phyloP scores from a whole-genome alignment of 2,888 invertebrate genomes.

The Augochlorella aurata region DNA sequence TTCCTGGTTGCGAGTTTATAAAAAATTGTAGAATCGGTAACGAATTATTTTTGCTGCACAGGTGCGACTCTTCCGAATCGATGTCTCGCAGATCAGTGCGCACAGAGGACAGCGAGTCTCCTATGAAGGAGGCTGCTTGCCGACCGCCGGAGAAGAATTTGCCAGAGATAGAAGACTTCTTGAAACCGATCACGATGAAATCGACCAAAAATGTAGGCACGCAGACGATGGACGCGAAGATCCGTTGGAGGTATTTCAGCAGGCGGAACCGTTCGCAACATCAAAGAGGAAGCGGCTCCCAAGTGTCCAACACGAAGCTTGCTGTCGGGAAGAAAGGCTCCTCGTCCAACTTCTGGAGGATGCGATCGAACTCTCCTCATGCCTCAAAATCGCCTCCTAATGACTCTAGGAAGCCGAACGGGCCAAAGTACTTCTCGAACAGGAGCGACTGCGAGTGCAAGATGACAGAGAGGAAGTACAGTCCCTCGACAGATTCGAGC shows the following conservation, averaged over 20 bases:
- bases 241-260: neutral
- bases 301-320: neutral
- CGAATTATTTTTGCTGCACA: neutral
- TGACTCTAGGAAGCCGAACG: neutral
- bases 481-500: neutral
- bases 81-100: neutral
- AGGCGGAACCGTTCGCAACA: neutral
- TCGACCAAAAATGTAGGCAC: neutral
- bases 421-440: neutral
- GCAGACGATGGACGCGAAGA: neutral
- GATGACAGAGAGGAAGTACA: neutral
- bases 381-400: neutral
- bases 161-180: too few relatives aligned
- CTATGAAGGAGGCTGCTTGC: neutral
- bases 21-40: too few relatives aligned
- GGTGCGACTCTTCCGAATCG: neutral
- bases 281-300: neutral
- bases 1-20: too few relatives aligned
- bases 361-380: neutral
- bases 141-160: neutral
- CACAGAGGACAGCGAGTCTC: neutral
- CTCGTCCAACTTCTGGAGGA: neutral
- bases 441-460: slow-evolving; percentile 21
- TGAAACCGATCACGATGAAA: fast-evolving
- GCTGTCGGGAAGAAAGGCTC: neutral